Conservation (phyloP, 2,888 invertebrate genomes). For the Argyresthia goedartella region DNA sequence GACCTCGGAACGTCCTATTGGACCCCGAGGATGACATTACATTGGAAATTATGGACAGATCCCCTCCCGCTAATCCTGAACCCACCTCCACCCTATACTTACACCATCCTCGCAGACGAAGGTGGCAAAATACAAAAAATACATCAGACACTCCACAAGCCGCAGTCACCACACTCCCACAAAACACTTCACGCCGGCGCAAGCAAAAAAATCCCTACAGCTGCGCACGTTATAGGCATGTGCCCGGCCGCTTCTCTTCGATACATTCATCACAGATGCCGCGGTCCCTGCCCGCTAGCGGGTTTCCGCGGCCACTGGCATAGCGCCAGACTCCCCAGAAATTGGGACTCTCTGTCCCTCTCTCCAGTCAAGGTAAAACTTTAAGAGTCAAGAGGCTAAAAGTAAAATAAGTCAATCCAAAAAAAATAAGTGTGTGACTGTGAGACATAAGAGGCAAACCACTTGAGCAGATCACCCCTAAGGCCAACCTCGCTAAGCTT, state of each 20-base stretch:
- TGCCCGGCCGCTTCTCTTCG: neutral
- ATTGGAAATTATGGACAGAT: neutral
- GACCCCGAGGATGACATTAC: neutral
- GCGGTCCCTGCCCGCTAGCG: no score
- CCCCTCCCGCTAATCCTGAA: neutral
- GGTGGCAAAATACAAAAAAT: neutral
- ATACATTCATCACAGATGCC: neutral
- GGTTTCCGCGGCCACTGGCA: no score
- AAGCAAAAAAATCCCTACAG: neutral
- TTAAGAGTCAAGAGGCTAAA: no score
- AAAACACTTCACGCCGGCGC: neutral
- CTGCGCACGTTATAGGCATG: neutral
- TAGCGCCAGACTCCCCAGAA: no score
- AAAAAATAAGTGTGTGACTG: no score
- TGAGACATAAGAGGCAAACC: no score
- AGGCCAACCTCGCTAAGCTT: no score
- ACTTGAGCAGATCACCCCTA: no score
- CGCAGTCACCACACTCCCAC: neutral
- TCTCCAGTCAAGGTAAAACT: no score
- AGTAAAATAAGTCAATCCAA: no score
- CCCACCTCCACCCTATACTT: neutral
- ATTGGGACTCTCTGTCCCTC: no score
- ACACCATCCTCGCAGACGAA: neutral
- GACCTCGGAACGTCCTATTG: neutral
- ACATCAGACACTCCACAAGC: neutral